Base-by-base conservation (phyloP, 2,113 vertebrate genomes). In the Myanophis thanlyinensis region DNA sequence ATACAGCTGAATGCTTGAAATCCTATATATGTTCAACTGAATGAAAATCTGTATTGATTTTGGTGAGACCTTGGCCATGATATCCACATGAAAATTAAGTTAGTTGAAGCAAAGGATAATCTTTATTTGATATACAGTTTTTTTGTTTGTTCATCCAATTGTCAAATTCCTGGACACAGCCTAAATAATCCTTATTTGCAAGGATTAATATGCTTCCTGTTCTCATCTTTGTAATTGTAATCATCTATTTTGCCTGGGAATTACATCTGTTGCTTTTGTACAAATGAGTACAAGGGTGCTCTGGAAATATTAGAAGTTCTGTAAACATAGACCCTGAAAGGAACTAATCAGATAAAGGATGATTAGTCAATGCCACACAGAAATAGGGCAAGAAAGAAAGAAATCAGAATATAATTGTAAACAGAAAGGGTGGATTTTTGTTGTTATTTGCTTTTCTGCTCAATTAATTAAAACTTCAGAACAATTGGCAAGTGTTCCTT, bases 381-480 rank as follows among this genome's bases (percentile, higher is more conserved):
- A 91, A 92, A 88, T 48, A 93, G 62, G 27, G 56, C 40, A 48
- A 51, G 40, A 59, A 40, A 84, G 30, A 62, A 84, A 90, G 85
- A 59, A 89, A 92, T 87, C 84, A 90, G 47, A 87, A 85, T 85
- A 93, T 90, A 92, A 88, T 49, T 90, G 49, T 85, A 92, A 48
- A 48, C 80, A 54, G 85, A 30, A 85, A 94, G 51, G 47, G 27
- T 87, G 73, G 85, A 67, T 67, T 88, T 87, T 46, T 59, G 49
- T 84, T 53, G 18, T 80, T 80, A 67, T 67, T 67, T 67, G 23
- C 44, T 62, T 47, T 59, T 30, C 27, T 30, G 48, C 8, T 18
- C 13, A 30, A 20, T 90, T 92, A 67, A 93, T 88, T 90, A 91
- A 94, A 91, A 85, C 52, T 93, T 59, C 46, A 90, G 47, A 94